Conservation (phyloP, 2,797 vertebrate species). For the Apogon talboti region DNA sequence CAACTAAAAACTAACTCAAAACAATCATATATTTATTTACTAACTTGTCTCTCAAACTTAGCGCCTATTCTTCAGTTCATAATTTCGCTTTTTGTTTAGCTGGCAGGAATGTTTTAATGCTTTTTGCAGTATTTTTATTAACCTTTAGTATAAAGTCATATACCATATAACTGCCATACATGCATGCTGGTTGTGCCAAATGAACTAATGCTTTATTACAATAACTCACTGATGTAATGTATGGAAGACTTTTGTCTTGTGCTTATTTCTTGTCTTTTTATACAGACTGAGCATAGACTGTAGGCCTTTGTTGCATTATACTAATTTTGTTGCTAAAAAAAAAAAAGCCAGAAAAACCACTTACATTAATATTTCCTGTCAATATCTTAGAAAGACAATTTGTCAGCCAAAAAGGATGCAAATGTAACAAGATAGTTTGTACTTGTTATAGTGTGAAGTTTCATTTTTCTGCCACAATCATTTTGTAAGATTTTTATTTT, state of each 20-base stretch:
- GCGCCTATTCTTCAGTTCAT: slow-evolving; percentile 11
- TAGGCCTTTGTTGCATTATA: not conserved
- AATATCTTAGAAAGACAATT: no score
- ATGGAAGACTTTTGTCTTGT: slow-evolving; percentile 30
- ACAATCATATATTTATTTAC: slow-evolving; percentile 10
- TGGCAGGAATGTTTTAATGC: slow-evolving; percentile 39
- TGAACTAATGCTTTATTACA: slow-evolving; percentile 72
- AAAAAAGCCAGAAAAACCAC: no score
- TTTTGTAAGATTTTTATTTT: not conserved
- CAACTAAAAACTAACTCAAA: no score
- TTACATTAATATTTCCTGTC: no score
- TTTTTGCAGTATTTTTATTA: slow-evolving; percentile 60
- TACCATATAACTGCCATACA: slow-evolving; percentile 48
- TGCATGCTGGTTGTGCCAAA: slow-evolving; percentile 87
- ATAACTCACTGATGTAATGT: slow-evolving; percentile 57
- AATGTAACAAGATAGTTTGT: no score
- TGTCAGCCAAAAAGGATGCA: no score
- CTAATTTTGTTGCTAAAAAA: no score
- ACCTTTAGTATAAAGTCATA: slow-evolving; percentile 41
- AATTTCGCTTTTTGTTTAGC: slow-evolving; percentile 47
- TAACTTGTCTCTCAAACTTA: slow-evolving; percentile 6
- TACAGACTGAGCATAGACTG: not conserved
- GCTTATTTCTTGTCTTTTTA: not conserved
- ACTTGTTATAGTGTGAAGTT: no score
- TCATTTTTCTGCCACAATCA: not conserved